A percentile compares a stretch with the other conserved stretches of the same genome.
These are phyloP conservation scores for Lipophrys pholis DNA, from an alignment of 2,113 vertebrate species.

Conservation along the genomic window DNA sequence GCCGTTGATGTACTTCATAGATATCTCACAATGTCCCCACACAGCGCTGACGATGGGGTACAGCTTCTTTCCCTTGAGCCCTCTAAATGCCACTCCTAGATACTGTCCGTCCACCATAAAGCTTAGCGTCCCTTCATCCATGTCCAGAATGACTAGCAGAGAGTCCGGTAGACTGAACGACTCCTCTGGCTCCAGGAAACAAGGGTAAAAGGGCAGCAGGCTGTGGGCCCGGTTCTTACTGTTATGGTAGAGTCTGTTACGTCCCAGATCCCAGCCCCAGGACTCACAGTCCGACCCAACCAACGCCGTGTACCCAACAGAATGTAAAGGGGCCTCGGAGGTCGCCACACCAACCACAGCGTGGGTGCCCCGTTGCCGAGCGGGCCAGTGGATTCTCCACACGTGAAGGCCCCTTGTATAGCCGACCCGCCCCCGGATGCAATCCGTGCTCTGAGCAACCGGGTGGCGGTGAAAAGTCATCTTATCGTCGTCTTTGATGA, in stretches of 20 bases:
- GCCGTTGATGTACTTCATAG: constrained; percentile 97
- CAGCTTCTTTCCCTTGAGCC: constrained; percentile 96
- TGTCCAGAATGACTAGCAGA: constrained; percentile 95
- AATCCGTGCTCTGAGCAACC: constrained; percentile 96
- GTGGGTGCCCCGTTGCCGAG: constrained; percentile 92
- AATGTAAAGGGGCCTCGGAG: constrained; percentile 90
- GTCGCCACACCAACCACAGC: constrained; percentile 94
- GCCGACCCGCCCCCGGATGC: constrained; percentile 93
- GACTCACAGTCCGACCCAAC: constrained; percentile 94
- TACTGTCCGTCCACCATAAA: constrained; percentile 97
- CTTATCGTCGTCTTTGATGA: constrained; percentile 96
- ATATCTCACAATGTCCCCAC: constrained; percentile 98
- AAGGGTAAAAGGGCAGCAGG: constrained; percentile 89
- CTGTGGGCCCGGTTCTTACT: constrained; percentile 92
- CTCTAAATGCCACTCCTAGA: constrained; percentile 96
- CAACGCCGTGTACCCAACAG: constrained; percentile 93
- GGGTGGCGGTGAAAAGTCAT: constrained; percentile 97
- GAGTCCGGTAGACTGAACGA: constrained; percentile 93
- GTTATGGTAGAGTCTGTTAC: constrained; percentile 95
- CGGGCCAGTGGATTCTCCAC: constrained; percentile 95
- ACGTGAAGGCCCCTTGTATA: constrained; percentile 94
- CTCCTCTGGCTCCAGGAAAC: constrained; percentile 94
- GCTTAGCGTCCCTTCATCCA: constrained; percentile 98
- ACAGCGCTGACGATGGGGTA: constrained; percentile 97
- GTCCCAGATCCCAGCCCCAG: constrained; percentile 98